Evolutionary conservation across 2,113 vertebrate species (phyloP), one percentile per base, ranked within the genome.

Genomic region (Bubo blakistoni): DNA sequence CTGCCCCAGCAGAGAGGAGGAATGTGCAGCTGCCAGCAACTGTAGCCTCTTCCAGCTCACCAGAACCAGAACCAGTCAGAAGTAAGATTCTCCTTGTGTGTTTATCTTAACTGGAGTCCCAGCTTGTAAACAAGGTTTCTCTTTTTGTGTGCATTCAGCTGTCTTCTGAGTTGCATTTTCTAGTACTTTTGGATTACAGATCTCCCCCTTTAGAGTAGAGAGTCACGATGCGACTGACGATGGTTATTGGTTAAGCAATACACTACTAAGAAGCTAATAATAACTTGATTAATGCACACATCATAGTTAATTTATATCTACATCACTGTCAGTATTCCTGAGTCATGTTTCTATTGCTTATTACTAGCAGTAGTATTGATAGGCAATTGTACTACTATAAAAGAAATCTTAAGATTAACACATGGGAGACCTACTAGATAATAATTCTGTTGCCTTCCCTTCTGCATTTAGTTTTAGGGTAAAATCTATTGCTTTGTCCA

Each of bases 1-100:
- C 44, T 74, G 82, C 81, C 32, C 47, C 14, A 63, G 83, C 76
- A 72, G 98, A 98, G 30, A 96, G 55, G 42, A 96, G 69, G 69
- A 97, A 82, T 74, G 92, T 95, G 55, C 97, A 97, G 13, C 94
- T 79, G 21, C 85, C 95, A 94, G 81, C 63, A 66, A 7, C 25
- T 63, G 12, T 72, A 19, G 82, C 81, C 4, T 40, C 77, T 27
- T 92, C 96, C 70, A 95, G 91, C 88, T 96, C 98, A 44, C 96
- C 97, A 8, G 98, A 99, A 81, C 88, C 97, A 5, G 99, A 99
- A 72, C 61, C 97, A 34, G 38, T 96, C 52, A 97, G 92, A 79
- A 99, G 99, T 99, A 98, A 99, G 98, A 15, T 78, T 81, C 27
- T 76, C 11, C 9, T 61, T 34, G 14, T 62, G 5, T 84, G 24